These are phyloP conservation scores for Orientallactaga sibirica DNA, from an alignment of 2,797 vertebrate genomes.

Conservation along the genomic window DNA sequence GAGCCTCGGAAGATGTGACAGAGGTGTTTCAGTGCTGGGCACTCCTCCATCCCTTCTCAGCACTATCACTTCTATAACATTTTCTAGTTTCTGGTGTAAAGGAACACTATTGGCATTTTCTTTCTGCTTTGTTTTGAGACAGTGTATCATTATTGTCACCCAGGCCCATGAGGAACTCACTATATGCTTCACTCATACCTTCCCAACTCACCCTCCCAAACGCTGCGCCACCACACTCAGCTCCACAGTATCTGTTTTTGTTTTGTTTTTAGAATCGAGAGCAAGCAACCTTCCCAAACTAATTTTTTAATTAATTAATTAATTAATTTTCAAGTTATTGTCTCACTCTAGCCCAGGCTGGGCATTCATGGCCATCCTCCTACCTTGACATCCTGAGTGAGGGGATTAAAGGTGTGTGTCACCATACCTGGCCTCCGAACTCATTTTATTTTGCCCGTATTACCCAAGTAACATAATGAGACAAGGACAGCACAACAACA, in stretches of 20 bases:
- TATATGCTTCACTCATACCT: background rate
- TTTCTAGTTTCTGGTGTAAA: conserved; percentile 29
- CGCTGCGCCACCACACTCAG: background rate
- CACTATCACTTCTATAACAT: background rate
- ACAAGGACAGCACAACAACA: background rate
- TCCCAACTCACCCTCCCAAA: background rate
- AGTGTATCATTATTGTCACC: no score
- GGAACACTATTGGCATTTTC: background rate
- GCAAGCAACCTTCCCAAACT: background rate
- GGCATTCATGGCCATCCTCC: no score
- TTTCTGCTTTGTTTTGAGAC: background rate
- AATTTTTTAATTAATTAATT: background rate
- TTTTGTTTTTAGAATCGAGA: background rate
- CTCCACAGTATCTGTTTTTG: background rate
- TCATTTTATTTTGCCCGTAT: background rate
- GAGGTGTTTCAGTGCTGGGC: no score
- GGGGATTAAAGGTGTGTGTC: no score
- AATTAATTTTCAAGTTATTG: no score
- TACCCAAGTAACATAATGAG: background rate
- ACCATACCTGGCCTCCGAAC: no score
- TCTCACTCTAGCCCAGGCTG: no score
- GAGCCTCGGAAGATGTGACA: no score
- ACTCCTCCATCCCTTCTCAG: no score
- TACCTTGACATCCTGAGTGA: no score
- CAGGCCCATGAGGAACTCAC: background rate